These are phyloP conservation scores for Aspiorhynchus laticeps DNA, from an alignment of 2,113 vertebrate genomes.

Conservation along the genomic window DNA sequence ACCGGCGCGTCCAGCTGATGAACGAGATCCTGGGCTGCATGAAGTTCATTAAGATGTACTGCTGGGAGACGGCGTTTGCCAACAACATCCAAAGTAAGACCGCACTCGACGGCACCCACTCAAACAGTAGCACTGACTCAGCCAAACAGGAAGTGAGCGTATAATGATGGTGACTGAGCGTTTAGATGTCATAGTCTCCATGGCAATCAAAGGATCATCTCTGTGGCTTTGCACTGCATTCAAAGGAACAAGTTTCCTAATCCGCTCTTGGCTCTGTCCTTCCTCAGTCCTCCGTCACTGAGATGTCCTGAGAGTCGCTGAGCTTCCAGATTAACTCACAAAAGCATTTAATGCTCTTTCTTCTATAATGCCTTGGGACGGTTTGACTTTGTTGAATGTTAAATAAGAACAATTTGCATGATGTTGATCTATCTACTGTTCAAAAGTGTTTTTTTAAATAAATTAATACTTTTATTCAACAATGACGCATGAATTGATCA, in stretches of 20 bases:
- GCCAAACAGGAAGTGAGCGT: background rate
- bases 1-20: slow-evolving; percentile 80
- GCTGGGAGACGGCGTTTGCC: slow-evolving; percentile 80
- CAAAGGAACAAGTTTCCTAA: slow-evolving; percentile 7
- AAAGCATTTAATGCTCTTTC: slow-evolving; percentile 60
- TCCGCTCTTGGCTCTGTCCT: slow-evolving; percentile 30
- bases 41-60: slow-evolving; percentile 86
- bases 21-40: slow-evolving; percentile 81
- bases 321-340: slow-evolving; percentile 64
- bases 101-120: background rate
- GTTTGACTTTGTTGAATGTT: slow-evolving; percentile 62
- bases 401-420: slow-evolving; percentile 57
- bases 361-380: slow-evolving; percentile 53
- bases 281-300: background rate
- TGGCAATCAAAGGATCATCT: slow-evolving; percentile 25
- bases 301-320: slow-evolving; percentile 45
- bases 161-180: background rate
- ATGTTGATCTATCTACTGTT: slow-evolving; percentile 29
- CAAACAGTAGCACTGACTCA: slow-evolving; percentile 27
- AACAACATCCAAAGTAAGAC: slow-evolving; percentile 77
- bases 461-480: background rate
- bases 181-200: slow-evolving; percentile 7
- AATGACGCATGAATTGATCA: background rate
- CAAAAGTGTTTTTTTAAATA: background rate
- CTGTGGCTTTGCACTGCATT: slow-evolving; percentile 10